Percentiles rank a stretch among this genome's conserved stretches.
phyloP scores from a whole-genome alignment of 2,888 invertebrate species.

The Andrena praecox region DNA sequence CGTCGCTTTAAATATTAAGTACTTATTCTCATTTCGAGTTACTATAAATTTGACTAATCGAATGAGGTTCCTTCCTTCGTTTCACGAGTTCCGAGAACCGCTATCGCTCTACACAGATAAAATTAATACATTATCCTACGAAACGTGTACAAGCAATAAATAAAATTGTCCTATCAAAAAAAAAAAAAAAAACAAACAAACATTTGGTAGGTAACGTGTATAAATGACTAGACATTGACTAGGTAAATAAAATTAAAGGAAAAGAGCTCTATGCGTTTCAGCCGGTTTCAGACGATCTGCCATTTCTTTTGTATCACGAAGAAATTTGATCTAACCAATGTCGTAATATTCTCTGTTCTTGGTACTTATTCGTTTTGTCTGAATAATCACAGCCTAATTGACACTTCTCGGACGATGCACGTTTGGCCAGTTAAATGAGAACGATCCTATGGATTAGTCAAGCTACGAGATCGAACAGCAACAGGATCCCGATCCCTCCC shows the following conservation, averaged over 20 bases:
- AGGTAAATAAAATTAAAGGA: constrained; percentile 29
- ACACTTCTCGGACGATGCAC: constrained; percentile 87
- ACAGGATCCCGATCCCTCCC: constrained; percentile 30
- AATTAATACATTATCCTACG: not conserved
- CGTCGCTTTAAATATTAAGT: constrained; percentile 4
- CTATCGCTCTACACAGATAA: not conserved
- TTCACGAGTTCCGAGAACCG: not conserved
- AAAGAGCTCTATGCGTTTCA: constrained; percentile 13
- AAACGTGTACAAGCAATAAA: constrained; percentile 24
- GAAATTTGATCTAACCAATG: constrained; percentile 36
- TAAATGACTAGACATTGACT: constrained; percentile 59
- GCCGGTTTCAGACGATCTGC: constrained; percentile 35
- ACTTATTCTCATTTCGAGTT: not conserved
- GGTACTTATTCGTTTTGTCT: constrained; percentile 62
- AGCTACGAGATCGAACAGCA: constrained; percentile 49
- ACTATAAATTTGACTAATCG: not conserved
- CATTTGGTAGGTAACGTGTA: not conserved
- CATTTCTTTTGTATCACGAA: constrained; percentile 13
- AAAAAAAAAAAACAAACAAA: not conserved
- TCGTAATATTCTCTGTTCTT: constrained; percentile 29
- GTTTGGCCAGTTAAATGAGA: constrained; percentile 59
- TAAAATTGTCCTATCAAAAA: constrained; percentile 23
- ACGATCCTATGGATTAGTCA: constrained; percentile 31
- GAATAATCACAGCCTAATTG: constrained; percentile 91
- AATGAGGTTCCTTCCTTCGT: not conserved